Evolutionary conservation across 2,797 vertebrate genomes (phyloP).

Genomic region (Lepilemur septentrionalis): DNA sequence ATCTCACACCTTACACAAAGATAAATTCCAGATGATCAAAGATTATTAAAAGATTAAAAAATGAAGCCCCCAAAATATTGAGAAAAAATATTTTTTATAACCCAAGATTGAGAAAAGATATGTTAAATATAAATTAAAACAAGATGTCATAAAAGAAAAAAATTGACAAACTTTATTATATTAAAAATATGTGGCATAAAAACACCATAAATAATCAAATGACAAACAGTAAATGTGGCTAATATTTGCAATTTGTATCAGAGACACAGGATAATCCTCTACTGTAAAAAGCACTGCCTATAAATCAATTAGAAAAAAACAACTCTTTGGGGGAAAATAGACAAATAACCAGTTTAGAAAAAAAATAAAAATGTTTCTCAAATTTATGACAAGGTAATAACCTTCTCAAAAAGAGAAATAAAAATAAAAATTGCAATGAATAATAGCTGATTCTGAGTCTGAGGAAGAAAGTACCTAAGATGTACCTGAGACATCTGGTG

Average conservation of each 20-base stretch:
- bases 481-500: not conserved
- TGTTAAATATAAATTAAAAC: not conserved
- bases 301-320: not conserved
- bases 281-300: not conserved
- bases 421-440: not conserved
- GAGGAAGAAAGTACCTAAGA: not conserved
- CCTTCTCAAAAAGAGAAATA: not conserved
- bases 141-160: not conserved
- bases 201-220: not conserved
- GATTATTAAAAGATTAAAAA: constrained; percentile 24
- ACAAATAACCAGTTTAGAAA: not conserved
- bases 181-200: constrained; percentile 5
- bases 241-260: constrained; percentile 1
- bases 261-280: constrained; percentile 8
- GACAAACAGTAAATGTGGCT: not conserved
- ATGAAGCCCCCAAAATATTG: not conserved
- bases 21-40: constrained; percentile 47
- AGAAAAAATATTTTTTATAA: not conserved
- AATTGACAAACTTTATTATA: not conserved
- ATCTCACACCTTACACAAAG: not conserved
- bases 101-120: not conserved
- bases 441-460: not conserved
- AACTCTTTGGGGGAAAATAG: not conserved
- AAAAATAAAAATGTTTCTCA: not conserved
- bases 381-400: not conserved